Conservation (phyloP, 2,797 vertebrate species). For the Mus minutoides region DNA sequence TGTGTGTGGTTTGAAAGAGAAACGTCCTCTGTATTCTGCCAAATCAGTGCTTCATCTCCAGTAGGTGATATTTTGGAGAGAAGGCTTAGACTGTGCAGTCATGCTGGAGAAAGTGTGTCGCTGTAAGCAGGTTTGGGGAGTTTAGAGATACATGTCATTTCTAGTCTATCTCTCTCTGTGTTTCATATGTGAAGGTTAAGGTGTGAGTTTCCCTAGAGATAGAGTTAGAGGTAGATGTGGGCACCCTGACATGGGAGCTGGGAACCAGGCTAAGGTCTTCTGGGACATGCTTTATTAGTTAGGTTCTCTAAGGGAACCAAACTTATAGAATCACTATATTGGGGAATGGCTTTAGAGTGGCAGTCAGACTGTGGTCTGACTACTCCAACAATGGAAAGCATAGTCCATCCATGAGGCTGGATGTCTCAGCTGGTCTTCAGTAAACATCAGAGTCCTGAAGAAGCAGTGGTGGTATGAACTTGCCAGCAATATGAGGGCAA, state of each 20-base stretch:
- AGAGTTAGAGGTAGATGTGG: neutral
- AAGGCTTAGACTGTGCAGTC: neutral
- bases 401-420: no score
- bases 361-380: neutral
- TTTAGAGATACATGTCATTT: neutral
- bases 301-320: neutral
- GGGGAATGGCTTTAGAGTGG: neutral
- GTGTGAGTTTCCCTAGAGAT: neutral
- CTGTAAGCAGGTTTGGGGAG: neutral
- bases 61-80: neutral
- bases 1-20: neutral
- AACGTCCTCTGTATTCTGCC: no score
- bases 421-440: neutral
- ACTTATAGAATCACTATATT: neutral
- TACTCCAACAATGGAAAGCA: neutral
- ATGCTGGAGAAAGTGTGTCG: neutral
- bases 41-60: neutral
- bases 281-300: neutral
- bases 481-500: neutral
- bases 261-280: neutral
- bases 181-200: neutral
- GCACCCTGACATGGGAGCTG: neutral
- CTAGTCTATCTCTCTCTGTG: neutral
- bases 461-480: neutral
- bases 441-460: neutral